Evolutionary conservation across 2,888 invertebrate genomes (phyloP).

Genomic region (Zaprionus obscuricornis): DNA sequence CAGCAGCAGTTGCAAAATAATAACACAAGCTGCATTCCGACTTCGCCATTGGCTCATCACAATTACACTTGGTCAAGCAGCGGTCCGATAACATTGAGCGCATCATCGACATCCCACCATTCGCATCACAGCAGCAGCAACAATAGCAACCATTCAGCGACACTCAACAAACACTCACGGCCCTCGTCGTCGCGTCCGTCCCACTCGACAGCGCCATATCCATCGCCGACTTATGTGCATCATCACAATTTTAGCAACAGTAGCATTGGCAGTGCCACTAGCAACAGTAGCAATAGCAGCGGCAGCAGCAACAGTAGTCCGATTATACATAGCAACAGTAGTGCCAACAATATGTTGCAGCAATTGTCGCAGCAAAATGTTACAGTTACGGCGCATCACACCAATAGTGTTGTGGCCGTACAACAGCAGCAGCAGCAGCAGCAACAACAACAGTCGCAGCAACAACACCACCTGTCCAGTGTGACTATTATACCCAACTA

Average conservation of each 20-base stretch:
- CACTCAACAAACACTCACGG: constrained; percentile 89
- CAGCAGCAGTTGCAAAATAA: constrained; percentile 76
- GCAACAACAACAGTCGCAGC: constrained; percentile 43
- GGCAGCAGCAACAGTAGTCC: constrained; percentile 78
- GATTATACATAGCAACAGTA: constrained; percentile 73
- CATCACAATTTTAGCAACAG: constrained; percentile 63
- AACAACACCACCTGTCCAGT: constrained; percentile 68
- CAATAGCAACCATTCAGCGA: constrained; percentile 61
- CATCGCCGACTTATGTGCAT: constrained; percentile 82
- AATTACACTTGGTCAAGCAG: constrained; percentile 82
- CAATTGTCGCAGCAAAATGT: constrained; percentile 81
- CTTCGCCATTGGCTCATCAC: constrained; percentile 82
- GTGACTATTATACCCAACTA: constrained; percentile 81
- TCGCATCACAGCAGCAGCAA: constrained; percentile 19
- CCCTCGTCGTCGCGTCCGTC: constrained; percentile 88
- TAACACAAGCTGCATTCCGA: constrained; percentile 81
- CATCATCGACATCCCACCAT: constrained; percentile 53
- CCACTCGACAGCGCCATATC: constrained; percentile 83
- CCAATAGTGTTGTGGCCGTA: no score
- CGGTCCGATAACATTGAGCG: constrained; percentile 56
- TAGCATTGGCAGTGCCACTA: constrained; percentile 62
- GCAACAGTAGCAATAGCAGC: constrained; percentile 61
- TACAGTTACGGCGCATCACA: constrained; percentile 80
- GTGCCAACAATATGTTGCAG: constrained; percentile 81
- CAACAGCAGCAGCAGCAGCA: constrained; percentile 37